phyloP scores from a whole-genome alignment of 2,797 vertebrate genomes.

The Ceryle rudis region DNA sequence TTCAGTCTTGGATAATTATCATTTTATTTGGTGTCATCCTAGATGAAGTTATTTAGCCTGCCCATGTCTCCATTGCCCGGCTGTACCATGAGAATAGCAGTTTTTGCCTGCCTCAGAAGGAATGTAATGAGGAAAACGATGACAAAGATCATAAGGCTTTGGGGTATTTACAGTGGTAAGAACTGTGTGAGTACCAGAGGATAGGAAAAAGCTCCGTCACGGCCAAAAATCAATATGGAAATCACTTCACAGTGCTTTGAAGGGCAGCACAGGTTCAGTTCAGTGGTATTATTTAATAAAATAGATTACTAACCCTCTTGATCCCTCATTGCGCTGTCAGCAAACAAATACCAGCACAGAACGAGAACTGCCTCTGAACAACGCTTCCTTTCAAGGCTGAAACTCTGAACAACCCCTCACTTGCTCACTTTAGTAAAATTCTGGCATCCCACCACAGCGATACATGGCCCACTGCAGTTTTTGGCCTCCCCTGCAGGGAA shows the following conservation, averaged over 20 bases:
- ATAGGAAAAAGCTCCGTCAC: not conserved
- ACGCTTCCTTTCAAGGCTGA: not conserved
- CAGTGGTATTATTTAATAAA: not conserved
- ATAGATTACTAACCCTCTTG: not conserved
- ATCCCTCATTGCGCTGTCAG: not conserved
- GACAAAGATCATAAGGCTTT: not conserved
- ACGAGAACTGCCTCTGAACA: not conserved
- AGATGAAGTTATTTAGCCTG: not conserved
- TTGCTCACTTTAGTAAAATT: not conserved
- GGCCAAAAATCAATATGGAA: not conserved
- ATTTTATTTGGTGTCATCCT: not conserved
- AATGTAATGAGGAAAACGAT: not conserved
- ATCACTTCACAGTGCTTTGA: not conserved
- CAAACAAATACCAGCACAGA: not conserved
- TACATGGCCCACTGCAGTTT: not conserved
- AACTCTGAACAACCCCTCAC: not conserved
- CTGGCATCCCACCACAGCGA: not conserved
- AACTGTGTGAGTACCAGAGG: not conserved
- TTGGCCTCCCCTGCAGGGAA: not conserved
- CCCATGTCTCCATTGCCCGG: not conserved
- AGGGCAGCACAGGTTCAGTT: not conserved
- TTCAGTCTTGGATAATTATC: not conserved
- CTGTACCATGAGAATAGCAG: accelerated
- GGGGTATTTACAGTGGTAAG: not conserved
- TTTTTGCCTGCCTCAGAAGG: not conserved